Evolutionary conservation across 2,113 vertebrate genomes (phyloP).

Genomic region (Onychostoma macrolepis): DNA sequence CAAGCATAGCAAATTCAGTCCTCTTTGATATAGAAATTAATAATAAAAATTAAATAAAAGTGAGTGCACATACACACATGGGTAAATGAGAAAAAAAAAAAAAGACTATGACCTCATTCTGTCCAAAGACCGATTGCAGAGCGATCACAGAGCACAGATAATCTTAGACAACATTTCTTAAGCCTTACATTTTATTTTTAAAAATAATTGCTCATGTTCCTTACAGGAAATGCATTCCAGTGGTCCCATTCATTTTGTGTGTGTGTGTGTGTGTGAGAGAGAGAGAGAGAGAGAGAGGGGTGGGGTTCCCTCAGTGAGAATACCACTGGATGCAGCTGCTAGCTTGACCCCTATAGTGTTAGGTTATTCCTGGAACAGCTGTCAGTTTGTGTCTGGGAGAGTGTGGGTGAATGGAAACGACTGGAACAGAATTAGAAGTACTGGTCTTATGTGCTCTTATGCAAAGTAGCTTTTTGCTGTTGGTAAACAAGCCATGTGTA

Average conservation of each 20-base stretch:
- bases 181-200: neutral
- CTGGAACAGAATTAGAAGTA: neutral
- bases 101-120: no score
- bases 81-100: neutral
- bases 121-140: no score
- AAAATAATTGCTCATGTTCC: neutral
- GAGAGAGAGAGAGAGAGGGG: neutral
- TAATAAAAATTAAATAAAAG: no score
- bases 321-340: constrained; percentile 43
- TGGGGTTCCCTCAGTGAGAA: neutral
- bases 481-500: constrained; percentile 8
- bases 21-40: no score
- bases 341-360: constrained; percentile 37
- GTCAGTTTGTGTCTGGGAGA: constrained; percentile 25
- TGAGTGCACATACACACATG: no score
- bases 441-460: constrained; percentile 2
- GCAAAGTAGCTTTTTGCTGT: constrained; percentile 31
- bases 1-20: no score
- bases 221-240: neutral
- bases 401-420: neutral
- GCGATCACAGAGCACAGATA: neutral
- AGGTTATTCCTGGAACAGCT: constrained; percentile 39
- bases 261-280: constrained; percentile 21
- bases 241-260: neutral
- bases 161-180: neutral